These are phyloP conservation scores for Philhelius pedissequus DNA, from an alignment of 2,888 invertebrate species.

Conservation along the genomic window DNA sequence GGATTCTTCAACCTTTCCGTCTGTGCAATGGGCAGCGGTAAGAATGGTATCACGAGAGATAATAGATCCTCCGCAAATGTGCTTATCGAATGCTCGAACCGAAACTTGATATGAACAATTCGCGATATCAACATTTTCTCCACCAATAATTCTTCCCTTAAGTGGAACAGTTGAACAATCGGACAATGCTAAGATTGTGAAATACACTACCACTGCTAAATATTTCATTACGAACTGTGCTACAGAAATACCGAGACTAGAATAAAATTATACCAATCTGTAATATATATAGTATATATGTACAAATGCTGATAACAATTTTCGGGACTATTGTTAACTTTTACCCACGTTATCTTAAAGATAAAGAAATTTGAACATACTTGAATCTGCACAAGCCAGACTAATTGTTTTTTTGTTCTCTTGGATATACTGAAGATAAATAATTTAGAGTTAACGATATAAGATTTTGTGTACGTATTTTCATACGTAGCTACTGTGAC, in stretches of 20 bases:
- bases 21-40: background rate
- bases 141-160: background rate
- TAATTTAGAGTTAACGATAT: too few species aligned
- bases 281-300: background rate
- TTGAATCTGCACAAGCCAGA: background rate
- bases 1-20: too few species aligned
- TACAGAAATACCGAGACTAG: background rate
- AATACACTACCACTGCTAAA: background rate
- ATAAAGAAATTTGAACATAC: background rate
- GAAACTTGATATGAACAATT: background rate
- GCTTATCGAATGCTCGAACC: background rate
- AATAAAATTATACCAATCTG: background rate
- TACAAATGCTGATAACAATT: background rate
- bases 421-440: background rate
- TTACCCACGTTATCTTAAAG: background rate
- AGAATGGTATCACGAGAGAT: background rate
- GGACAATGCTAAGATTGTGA: background rate
- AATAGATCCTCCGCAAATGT: background rate
- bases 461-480: too few species aligned
- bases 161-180: background rate
- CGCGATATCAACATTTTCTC: background rate
- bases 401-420: background rate
- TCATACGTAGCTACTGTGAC: too few species aligned
- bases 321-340: background rate
- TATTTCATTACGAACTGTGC: background rate